A percentile compares a stretch with the other conserved stretches of the same genome.
Conservation (phyloP, 92 coral and sea anemone species). For the Porites rus region DNA sequence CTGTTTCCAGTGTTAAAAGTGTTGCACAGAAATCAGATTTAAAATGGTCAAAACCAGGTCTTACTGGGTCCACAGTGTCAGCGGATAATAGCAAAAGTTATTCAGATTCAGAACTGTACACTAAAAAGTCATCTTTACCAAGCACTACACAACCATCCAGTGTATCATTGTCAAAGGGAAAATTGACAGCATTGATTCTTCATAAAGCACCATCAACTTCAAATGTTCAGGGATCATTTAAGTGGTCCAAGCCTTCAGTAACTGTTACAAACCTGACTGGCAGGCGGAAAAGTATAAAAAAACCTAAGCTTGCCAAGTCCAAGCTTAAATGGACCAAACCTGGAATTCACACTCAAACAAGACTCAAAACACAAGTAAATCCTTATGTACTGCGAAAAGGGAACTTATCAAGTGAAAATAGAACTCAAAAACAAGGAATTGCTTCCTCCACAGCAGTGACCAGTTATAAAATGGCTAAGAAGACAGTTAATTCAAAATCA, state of each 20-base stretch:
- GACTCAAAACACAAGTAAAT: background rate
- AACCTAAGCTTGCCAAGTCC: constrained; percentile 20
- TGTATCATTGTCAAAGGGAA: background rate
- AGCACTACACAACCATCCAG: background rate
- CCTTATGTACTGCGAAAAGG: constrained; percentile 28
- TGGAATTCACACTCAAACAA: constrained; percentile 13
- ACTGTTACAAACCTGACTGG: background rate
- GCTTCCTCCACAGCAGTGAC: background rate
- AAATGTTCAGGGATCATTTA: constrained; percentile 17
- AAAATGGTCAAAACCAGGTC: constrained; percentile 19
- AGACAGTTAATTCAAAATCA: background rate
- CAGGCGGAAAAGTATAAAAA: background rate
- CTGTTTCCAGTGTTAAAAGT: background rate
- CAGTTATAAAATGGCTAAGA: constrained; percentile 4
- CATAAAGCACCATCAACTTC: constrained; percentile 4
- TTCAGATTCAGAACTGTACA: constrained; percentile 52
- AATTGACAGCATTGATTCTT: background rate
- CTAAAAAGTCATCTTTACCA: constrained; percentile 5
- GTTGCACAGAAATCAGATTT: constrained; percentile 28
- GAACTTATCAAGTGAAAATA: background rate
- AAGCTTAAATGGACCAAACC: constrained; percentile 70
- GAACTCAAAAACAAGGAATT: background rate
- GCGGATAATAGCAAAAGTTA: constrained; percentile 26
- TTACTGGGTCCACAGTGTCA: background rate
- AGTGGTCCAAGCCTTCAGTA: constrained; percentile 32